phyloP scores from a whole-genome alignment of 2,113 vertebrate genomes.

The Cephalopholis sonnerati region DNA sequence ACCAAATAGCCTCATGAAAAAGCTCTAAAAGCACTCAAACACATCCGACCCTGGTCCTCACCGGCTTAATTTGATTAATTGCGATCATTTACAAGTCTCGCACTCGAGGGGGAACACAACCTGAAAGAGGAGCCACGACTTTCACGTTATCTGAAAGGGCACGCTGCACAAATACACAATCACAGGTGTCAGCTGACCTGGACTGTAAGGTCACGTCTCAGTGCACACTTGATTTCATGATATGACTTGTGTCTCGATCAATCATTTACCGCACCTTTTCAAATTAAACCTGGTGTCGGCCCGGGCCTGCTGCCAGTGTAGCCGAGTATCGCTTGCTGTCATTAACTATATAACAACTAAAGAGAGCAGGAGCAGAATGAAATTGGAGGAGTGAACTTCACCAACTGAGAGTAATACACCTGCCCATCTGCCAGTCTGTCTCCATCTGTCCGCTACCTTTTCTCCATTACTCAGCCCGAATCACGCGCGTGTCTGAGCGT shows the following conservation, averaged over 20 bases:
- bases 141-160: conserved; percentile 30
- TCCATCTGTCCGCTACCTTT: conserved; percentile 14
- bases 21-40: neutral
- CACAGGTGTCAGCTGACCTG: conserved; percentile 41
- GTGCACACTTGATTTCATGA: conserved; percentile 17
- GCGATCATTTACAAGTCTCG: conserved; percentile 49
- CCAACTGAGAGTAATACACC: conserved; percentile 18
- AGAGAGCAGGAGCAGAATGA: conserved; percentile 34
- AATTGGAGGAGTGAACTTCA: conserved; percentile 41
- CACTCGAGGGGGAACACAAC: conserved; percentile 27
- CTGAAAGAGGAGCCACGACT: conserved; percentile 46
- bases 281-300: conserved; percentile 24
- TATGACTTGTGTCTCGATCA: conserved; percentile 46
- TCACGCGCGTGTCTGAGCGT: conserved; percentile 12
- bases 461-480: conserved; percentile 52
- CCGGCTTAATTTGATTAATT: conserved; percentile 38
- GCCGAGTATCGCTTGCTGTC: conserved; percentile 4
- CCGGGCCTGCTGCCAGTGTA: neutral
- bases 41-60: neutral
- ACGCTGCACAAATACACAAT: conserved; percentile 8
- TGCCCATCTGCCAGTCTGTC: conserved; percentile 4
- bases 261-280: conserved; percentile 46
- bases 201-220: conserved; percentile 27
- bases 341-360: conserved; percentile 48
- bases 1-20: neutral